phyloP scores from a whole-genome alignment of 2,888 invertebrate species.

The Leptopterna dolabrata region DNA sequence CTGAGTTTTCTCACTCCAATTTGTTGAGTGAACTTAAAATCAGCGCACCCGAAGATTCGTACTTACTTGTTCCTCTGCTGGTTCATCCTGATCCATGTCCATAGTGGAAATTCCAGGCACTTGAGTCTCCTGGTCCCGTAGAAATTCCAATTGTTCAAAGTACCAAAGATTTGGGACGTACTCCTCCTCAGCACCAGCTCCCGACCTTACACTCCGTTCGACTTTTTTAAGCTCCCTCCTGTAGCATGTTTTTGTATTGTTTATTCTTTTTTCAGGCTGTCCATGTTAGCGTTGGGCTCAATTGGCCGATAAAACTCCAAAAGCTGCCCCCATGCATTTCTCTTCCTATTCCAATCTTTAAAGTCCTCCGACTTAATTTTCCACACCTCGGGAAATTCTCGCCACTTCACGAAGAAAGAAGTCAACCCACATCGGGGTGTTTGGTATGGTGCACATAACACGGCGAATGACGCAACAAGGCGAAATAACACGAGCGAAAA shows the following conservation, averaged over 20 bases:
- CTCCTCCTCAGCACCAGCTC: slow-evolving; percentile 61
- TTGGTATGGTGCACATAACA: not conserved
- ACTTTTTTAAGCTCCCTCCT: slow-evolving; percentile 60
- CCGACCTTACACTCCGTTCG: slow-evolving; percentile 61
- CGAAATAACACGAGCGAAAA: no score
- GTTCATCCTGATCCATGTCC: slow-evolving; percentile 13
- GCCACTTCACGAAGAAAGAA: not conserved
- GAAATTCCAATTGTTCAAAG: slow-evolving; percentile 62
- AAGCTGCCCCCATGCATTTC: slow-evolving; percentile 6
- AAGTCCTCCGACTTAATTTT: slow-evolving; percentile 22
- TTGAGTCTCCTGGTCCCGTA: slow-evolving; percentile 35
- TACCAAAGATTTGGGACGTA: slow-evolving; percentile 63
- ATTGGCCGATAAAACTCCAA: slow-evolving; percentile 15
- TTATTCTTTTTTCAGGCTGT: slow-evolving; percentile 48
- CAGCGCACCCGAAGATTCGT: no score
- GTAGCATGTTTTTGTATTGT: slow-evolving; percentile 48
- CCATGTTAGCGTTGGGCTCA: slow-evolving; percentile 28
- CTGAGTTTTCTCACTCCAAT: no score
- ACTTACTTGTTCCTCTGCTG: slow-evolving; percentile 20
- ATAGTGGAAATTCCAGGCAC: slow-evolving; percentile 20
- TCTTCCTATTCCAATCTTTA: slow-evolving; percentile 22
- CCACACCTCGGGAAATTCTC: slow-evolving; percentile 35
- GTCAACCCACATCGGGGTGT: slow-evolving; percentile 18
- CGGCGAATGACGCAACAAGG: not conserved
- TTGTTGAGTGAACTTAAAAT: no score